Conservation (phyloP, 2,888 invertebrate genomes). For the Patella depressa region DNA sequence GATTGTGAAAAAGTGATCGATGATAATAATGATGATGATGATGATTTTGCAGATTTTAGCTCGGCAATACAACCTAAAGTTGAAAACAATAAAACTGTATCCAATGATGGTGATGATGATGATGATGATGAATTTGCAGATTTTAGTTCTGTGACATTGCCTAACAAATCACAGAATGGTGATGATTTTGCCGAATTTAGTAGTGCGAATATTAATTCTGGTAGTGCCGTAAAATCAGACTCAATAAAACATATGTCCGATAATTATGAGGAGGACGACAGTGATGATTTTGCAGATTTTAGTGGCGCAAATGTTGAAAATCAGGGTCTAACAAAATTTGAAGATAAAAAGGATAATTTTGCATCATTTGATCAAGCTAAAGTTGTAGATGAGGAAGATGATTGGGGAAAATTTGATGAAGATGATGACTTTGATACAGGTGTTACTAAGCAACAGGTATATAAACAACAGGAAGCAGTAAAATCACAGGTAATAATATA, state of each 20-base stretch:
- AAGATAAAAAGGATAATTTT: too few species aligned
- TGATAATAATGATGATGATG: neutral
- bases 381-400: conserved; percentile 23
- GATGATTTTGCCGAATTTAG: conserved; percentile 29
- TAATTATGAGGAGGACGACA: conserved; percentile 14
- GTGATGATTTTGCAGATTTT: conserved; percentile 23
- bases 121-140: conserved; percentile 31
- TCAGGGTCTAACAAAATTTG: too few species aligned
- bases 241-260: neutral
- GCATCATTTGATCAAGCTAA: neutral
- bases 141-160: conserved; percentile 20
- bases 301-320: conserved; percentile 8
- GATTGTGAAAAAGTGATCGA: neutral
- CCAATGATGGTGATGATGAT: neutral
- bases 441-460: neutral
- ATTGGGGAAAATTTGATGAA: conserved; percentile 34
- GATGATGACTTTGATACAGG: conserved; percentile 1
- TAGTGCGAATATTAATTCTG: conserved; percentile 7
- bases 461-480: too few species aligned
- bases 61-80: neutral
- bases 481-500: too few species aligned
- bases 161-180: conserved; percentile 12
- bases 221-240: neutral
- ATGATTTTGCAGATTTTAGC: conserved; percentile 18
- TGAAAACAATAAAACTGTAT: conserved; percentile 4